These are phyloP conservation scores for Neomicropteryx cornuta DNA, from an alignment of 1,140 invertebrate species.

Conservation along the genomic window DNA sequence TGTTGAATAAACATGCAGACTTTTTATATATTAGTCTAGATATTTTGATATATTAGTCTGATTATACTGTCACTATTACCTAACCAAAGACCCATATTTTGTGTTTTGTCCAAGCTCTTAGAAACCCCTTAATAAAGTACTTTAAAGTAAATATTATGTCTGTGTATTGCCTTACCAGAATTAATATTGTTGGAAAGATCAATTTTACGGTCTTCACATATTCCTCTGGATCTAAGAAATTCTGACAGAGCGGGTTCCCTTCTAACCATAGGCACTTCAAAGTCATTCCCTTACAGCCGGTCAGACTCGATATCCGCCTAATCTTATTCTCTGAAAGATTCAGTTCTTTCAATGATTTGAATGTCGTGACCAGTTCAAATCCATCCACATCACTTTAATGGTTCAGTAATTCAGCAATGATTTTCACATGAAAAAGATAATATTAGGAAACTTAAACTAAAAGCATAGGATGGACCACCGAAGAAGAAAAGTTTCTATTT, in stretches of 20 bases:
- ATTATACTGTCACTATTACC: no score
- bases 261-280: slow-evolving; percentile 25
- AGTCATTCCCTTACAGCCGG: slow-evolving; percentile 13
- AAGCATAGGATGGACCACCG: no score
- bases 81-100: no score
- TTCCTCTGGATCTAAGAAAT: slow-evolving; percentile 27
- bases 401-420: no score
- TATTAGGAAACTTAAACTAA: no score
- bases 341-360: slow-evolving; percentile 18
- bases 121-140: no score
- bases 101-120: no score
- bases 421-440: no score
- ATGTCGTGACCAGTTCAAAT: slow-evolving; percentile 17
- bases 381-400: slow-evolving; percentile 21
- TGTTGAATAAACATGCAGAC: no score
- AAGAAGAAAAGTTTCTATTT: no score
- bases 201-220: slow-evolving; percentile 30
- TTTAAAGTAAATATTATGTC: slow-evolving; percentile 4
- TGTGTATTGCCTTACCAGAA: slow-evolving; percentile 22
- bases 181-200: slow-evolving; percentile 27
- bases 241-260: slow-evolving; percentile 37
- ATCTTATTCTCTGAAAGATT: slow-evolving; percentile 23
- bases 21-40: no score
- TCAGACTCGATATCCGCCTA: slow-evolving; percentile 14
- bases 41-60: no score